phyloP scores from a whole-genome alignment of 2,113 vertebrate species.

The Heterochromis multidens region DNA sequence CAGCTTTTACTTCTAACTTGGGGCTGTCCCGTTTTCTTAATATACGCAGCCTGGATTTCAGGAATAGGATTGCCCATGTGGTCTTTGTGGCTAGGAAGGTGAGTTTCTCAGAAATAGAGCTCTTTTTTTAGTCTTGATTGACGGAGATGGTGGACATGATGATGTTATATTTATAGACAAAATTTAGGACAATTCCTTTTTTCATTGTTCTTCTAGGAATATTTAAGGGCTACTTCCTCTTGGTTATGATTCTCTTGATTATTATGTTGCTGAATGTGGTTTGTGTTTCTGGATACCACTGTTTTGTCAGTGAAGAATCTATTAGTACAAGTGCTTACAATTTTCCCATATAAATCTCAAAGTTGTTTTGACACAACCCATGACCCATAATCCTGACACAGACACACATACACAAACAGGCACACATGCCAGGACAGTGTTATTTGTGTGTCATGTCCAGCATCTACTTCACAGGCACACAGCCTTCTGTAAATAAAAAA shows the following conservation, averaged over 20 bases:
- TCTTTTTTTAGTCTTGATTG: constrained; percentile 48
- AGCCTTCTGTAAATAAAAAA: constrained; percentile 31
- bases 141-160: constrained; percentile 34
- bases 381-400: not conserved
- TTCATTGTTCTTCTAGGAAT: constrained; percentile 58
- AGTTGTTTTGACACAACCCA: constrained; percentile 7
- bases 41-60: constrained; percentile 71
- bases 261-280: not conserved
- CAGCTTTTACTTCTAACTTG: constrained; percentile 48
- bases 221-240: not conserved
- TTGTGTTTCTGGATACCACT: not conserved
- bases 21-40: constrained; percentile 63
- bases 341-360: not conserved
- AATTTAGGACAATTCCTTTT: constrained; percentile 59
- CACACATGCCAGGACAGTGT: not conserved
- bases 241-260: not conserved
- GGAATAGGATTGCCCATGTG: constrained; percentile 63
- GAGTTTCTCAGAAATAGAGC: constrained; percentile 54
- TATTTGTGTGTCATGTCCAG: constrained; percentile 12
- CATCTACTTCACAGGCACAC: not conserved
- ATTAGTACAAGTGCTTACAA: not conserved
- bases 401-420: constrained; percentile 27
- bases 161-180: constrained; percentile 39
- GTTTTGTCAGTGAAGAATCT: not conserved
- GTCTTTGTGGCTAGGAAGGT: constrained; percentile 54